Evolutionary conservation across 2,888 invertebrate species (phyloP).

Genomic region (Lottia gigantea): DNA sequence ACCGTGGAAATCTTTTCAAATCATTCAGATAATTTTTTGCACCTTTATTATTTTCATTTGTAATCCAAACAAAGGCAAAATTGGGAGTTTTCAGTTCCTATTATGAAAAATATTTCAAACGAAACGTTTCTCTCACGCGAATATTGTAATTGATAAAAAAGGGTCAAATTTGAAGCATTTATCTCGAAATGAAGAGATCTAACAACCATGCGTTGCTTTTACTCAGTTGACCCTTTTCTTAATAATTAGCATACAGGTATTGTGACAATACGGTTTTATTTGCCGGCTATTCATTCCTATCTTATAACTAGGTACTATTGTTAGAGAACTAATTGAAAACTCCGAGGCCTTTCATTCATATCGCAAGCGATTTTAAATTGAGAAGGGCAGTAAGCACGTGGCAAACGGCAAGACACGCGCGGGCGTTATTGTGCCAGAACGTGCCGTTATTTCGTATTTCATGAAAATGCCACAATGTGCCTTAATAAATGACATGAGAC

Average conservation of each 20-base stretch:
- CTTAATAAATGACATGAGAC: too few relatives aligned
- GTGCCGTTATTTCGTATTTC: slow-evolving; percentile 2
- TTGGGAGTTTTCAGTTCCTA: not conserved
- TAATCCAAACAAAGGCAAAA: not conserved
- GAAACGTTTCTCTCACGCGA: slow-evolving; percentile 7
- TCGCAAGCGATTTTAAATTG: not conserved
- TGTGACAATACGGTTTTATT: not conserved
- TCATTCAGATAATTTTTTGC: too few relatives aligned
- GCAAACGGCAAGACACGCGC: not conserved
- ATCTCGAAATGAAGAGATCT: not conserved
- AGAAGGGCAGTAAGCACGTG: slow-evolving; percentile 10
- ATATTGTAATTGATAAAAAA: not conserved
- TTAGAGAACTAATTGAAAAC: slow-evolving; percentile 9
- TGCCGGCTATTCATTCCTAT: not conserved
- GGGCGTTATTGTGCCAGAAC: not conserved
- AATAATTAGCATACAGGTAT: slow-evolving; percentile 2
- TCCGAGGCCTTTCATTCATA: not conserved
- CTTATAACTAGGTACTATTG: slow-evolving; percentile 5
- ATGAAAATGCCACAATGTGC: too few relatives aligned
- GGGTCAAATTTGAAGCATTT: not conserved
- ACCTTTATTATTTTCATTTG: not conserved
- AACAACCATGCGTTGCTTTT: slow-evolving; percentile 5
- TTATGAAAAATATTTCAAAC: slow-evolving; percentile 3
- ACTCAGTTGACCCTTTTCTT: not conserved
- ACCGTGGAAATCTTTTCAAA: too few relatives aligned